These are phyloP conservation scores for Trachurus trachurus DNA, from an alignment of 2,797 vertebrate genomes.

Conservation along the genomic window DNA sequence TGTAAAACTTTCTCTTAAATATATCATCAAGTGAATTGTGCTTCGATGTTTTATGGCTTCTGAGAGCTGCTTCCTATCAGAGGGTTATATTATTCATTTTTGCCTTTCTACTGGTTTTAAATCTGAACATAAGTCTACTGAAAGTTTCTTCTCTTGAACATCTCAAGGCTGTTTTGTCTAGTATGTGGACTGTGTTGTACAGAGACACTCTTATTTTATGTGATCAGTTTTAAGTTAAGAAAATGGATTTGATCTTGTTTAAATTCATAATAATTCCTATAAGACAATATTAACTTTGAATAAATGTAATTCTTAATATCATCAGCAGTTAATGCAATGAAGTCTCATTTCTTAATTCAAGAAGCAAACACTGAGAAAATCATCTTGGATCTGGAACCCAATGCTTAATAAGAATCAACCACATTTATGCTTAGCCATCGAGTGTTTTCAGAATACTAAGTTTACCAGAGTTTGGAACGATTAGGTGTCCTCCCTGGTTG, in stretches of 20 bases:
- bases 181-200: background rate
- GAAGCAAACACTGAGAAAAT: background rate
- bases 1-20: constrained; percentile 49
- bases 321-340: background rate
- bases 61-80: constrained; percentile 53
- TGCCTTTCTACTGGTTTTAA: constrained; percentile 42
- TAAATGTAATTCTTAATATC: background rate
- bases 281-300: background rate
- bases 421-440: background rate
- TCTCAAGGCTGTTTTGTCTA: constrained; percentile 5
- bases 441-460: background rate
- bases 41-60: constrained; percentile 42
- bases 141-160: constrained; percentile 28
- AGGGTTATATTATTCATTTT: constrained; percentile 51
- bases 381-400: background rate
- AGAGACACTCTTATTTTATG: background rate
- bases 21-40: constrained; percentile 45
- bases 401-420: background rate
- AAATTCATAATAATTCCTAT: background rate
- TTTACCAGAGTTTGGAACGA: constrained; percentile 94
- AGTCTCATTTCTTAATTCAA: background rate
- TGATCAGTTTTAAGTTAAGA: background rate
- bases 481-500: constrained; percentile 93
- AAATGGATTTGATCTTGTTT: background rate
- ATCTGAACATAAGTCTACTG: constrained; percentile 27